These are phyloP conservation scores for Synanthedon andrenaeformis DNA, from an alignment of 2,888 invertebrate genomes.

Conservation along the genomic window DNA sequence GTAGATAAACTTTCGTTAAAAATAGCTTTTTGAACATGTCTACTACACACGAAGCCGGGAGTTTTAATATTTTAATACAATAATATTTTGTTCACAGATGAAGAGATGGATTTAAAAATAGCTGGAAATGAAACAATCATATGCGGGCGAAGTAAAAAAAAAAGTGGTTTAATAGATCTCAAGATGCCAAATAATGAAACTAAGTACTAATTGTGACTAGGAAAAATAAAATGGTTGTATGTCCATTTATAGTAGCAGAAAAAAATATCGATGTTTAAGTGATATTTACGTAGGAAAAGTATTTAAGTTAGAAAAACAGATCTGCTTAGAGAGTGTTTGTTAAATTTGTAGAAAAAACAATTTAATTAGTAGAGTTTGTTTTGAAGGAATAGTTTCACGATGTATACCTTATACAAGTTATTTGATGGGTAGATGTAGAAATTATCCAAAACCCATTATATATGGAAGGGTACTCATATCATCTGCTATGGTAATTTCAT, in stretches of 20 bases:
- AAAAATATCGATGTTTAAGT: constrained; percentile 30
- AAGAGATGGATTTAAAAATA: constrained; percentile 31
- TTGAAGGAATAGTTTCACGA: constrained; percentile 19
- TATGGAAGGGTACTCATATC: neutral
- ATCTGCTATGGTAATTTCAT: neutral
- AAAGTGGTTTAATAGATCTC: constrained; percentile 20
- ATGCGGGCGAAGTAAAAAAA: constrained; percentile 1
- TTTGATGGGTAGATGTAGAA: constrained; percentile 1
- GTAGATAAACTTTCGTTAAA: no score
- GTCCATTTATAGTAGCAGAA: constrained; percentile 64
- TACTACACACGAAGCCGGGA: no score
- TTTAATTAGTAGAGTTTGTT: constrained; percentile 39
- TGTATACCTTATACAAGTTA: neutral
- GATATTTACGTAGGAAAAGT: constrained; percentile 14
- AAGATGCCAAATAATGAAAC: constrained; percentile 49
- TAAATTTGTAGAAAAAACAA: constrained; percentile 38
- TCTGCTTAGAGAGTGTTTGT: constrained; percentile 25
- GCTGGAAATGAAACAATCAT: constrained; percentile 26
- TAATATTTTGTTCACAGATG: constrained; percentile 33
- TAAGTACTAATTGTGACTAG: constrained; percentile 43
- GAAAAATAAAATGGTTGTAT: constrained; percentile 43
- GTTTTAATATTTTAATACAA: neutral
- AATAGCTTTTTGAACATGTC: no score
- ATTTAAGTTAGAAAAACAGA: constrained; percentile 14
- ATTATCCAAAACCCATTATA: neutral